Percentiles rank a stretch among this genome's conserved stretches.
Evolutionary conservation across 2,888 invertebrate species (phyloP).

Genomic region (Cephus nigrinus): DNA sequence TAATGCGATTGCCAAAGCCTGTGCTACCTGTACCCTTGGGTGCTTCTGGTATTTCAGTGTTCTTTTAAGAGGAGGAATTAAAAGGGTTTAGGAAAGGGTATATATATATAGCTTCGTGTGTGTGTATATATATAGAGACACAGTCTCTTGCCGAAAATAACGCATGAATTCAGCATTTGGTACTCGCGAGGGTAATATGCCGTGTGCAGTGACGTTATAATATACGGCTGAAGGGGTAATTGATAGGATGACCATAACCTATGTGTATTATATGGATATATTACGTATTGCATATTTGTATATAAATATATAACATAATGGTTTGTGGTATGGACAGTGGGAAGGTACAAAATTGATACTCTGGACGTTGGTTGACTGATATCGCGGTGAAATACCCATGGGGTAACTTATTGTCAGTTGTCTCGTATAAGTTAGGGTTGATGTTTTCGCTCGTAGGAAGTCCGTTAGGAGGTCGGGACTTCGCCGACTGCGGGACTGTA

Average conservation of each 20-base stretch:
- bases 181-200: background rate
- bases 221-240: background rate
- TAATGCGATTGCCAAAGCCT: background rate
- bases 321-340: background rate
- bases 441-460: background rate
- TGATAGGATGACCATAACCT: background rate
- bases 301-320: too few species aligned
- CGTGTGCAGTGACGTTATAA: background rate
- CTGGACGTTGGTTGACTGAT: background rate
- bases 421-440: background rate
- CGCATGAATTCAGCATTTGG: background rate
- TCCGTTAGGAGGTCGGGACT: background rate
- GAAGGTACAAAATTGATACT: background rate
- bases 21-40: background rate
- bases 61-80: background rate
- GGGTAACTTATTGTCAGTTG: background rate
- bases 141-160: background rate
- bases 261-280: background rate
- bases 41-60: background rate
- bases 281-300: background rate
- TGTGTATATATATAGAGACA: background rate
- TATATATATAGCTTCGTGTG: background rate
- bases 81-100: background rate
- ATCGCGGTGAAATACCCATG: background rate
- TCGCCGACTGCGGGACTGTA: background rate